phyloP scores from a whole-genome alignment of 2,797 vertebrate genomes.

The Anabacerthia variegaticeps region DNA sequence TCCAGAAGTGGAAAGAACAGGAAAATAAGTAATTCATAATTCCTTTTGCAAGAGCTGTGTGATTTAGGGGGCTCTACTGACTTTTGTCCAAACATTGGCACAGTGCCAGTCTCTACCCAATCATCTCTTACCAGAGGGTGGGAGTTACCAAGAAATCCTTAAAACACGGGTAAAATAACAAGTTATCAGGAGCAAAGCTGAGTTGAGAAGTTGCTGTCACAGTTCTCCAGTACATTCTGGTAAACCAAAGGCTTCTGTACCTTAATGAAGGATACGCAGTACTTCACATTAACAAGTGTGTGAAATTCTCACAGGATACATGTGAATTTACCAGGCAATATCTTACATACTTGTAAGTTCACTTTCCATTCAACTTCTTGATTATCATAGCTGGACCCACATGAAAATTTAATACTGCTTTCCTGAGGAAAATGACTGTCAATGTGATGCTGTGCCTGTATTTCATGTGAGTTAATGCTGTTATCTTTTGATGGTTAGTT shows the following conservation, averaged over 20 bases:
- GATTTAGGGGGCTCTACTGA: not conserved
- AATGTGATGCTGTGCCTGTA: not conserved
- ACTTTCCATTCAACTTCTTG: not conserved
- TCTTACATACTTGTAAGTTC: not conserved
- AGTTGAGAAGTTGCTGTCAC: not conserved
- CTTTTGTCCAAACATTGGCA: not conserved
- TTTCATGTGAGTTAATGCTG: not conserved
- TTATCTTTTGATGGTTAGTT: not conserved
- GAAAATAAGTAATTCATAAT: not conserved
- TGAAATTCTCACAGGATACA: not conserved
- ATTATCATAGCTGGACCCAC: accelerated
- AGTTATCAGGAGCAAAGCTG: not conserved
- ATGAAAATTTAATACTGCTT: not conserved
- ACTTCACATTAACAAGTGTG: not conserved
- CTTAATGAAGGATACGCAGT: not conserved
- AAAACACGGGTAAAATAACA: not conserved
- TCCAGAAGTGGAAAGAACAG: not conserved
- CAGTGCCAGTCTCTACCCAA: not conserved
- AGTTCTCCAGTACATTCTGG: not conserved
- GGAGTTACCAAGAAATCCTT: not conserved
- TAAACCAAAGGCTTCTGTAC: not conserved
- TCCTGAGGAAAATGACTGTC: not conserved
- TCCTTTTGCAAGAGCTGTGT: not conserved
- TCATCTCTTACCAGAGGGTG: not conserved
- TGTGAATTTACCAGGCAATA: not conserved